Conservation (phyloP, 1,140 invertebrate species). For the Nasonia vitripennis region DNA sequence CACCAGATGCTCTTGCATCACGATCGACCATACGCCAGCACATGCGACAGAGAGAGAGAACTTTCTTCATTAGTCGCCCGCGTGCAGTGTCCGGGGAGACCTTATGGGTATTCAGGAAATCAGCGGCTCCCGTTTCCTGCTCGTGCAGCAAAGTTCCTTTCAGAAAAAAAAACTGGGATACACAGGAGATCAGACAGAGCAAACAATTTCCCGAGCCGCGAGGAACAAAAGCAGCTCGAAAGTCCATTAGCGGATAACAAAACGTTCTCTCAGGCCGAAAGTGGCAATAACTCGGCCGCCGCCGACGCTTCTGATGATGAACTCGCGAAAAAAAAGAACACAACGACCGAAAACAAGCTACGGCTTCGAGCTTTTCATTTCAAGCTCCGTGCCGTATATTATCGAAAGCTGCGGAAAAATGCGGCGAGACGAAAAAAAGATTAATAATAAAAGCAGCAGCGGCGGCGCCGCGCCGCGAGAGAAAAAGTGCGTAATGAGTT, state of each 20-base stretch:
- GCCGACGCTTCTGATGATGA: background rate
- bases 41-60: background rate
- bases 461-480: background rate
- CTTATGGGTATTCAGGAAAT: constrained; percentile 18
- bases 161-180: background rate
- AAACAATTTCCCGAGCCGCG: background rate
- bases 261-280: background rate
- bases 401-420: background rate
- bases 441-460: constrained; percentile 24
- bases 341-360: background rate
- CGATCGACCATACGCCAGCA: no score
- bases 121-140: background rate
- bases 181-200: background rate
- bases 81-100: background rate
- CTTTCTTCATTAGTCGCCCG: constrained; percentile 3
- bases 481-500: constrained; percentile 45
- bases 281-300: background rate
- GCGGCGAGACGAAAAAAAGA: constrained; percentile 13
- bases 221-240: background rate
- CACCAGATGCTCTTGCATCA: constrained; percentile 11
- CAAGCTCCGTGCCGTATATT: background rate
- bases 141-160: background rate
- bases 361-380: background rate
- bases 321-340: background rate
- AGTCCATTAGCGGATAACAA: constrained; percentile 10